Base-by-base conservation (phyloP, 1,140 invertebrate species). In the Vanessa atalanta region DNA sequence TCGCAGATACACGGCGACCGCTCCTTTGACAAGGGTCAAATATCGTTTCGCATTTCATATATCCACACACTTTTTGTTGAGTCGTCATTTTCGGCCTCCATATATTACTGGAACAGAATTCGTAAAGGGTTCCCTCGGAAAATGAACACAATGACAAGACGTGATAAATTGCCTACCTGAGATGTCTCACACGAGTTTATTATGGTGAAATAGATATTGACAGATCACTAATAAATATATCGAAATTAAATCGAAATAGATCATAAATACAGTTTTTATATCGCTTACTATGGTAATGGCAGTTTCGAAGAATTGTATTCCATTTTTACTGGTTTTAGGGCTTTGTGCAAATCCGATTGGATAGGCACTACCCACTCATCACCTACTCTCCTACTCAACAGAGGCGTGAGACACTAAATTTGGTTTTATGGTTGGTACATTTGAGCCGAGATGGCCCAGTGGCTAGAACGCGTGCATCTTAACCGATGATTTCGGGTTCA, bases 11-110 rank as follows among this genome's bases (percentile, higher is more conserved):
- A 80, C 78, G 83, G 37, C 16, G 61, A 55, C 65, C 76, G 72
- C 68, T 72, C 70, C 64, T 73, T 83, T 87, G 85, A 87, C 81
- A 80, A 83, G 85, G 85, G 85, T 87, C 79, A 82, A 82, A 80
- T 81, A 84, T 86, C 80, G 79, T 82, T 78, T 79, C 74, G 65
- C 78, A 75, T 83, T 84, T 79, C 83, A 83, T 83, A 83, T 83
- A 84, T 83, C 73, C 76, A 71, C 70, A 80, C 74, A 78, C 78
- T 83, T 79, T 76, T 73, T 76, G 78, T 73, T 61, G 63, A 77
- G 68, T 77, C 78, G 48, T 63, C 75, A 69, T 76, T 79, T 77
- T 73, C 67, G 76, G 77, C 82, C 83, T 79, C 81, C 84, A 86
- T 87, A 86, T 77, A 80, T 85, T 85, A 83, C 78, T 73, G 47